Base-by-base conservation (phyloP, 2,888 invertebrate genomes). In the Acleris sparsana region DNA sequence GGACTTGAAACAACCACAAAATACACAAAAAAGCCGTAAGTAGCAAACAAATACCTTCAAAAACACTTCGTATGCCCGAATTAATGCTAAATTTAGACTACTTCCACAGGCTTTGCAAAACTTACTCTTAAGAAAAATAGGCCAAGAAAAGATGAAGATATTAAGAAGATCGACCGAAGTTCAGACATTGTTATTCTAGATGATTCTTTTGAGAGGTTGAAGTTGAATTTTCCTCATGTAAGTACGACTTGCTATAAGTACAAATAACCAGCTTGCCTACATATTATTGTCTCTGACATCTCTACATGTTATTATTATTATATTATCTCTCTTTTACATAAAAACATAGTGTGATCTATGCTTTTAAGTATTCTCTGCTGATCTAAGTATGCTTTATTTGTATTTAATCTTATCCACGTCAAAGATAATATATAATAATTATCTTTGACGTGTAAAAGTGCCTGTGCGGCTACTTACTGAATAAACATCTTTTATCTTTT, bases 81-180 rank as follows among this genome's bases (percentile, higher is more conserved):
- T 6, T 46, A 46, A n/a, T 2, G 1, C 46, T 46, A 46, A 46
- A 46, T 46, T 46, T 17, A 6, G 7, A 17, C 2, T 16, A 46
- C 17, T 59, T 39, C 84, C 85, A 62, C 76, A 92, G 92, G 85
- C 11, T 88, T 85, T 75, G 62, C 79, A 18, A 87, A 87, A 73
- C 77, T 92, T 44, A 87, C 90, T 5, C 63, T 92, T 62, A 92
- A 87, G 81, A 92, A 89, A 81, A 88, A 85, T 56, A 82, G 73
- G 52, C 25, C 70, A n/a, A 82, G 82, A 73, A 61, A 69, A 7
- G 75, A 75, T 33, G 73, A 80, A 55, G 79, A 82, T 51, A 58
- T 62, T 2, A 80, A 75, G 62, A 84, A 83, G 72, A 33, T 61
- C 2, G 82, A 85, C 59, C 76, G 78, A 33, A 86, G 81, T 72